Base-by-base conservation (phyloP, 2,888 invertebrate species). In the Melieria omissa region DNA sequence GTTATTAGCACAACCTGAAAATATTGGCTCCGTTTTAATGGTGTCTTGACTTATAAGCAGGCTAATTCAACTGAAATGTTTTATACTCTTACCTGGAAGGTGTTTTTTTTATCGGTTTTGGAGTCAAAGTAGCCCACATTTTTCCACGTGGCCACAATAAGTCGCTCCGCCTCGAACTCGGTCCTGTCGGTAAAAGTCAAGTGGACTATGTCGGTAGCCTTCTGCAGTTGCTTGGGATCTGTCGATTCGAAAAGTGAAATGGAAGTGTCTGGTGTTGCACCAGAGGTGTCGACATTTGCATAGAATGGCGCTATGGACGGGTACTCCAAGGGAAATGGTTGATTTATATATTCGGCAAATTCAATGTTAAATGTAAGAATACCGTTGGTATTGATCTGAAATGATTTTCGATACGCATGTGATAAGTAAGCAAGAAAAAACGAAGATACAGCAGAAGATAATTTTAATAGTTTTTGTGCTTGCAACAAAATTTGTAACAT, bases 61-160 rank as follows among this genome's bases (percentile, higher is more conserved):
- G 5, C 10, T 7, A 46, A 62, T 29, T 10, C 4, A 9, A 62
- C 14, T 62, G 5, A 45, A 62, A 7, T 45, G 4, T n/a, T 12
- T 5, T 0, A 10, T 9, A 3, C 6, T 4, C 90, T 90, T 58
- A 92, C 90, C 90, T 99, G 99, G 87, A 93, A 98, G 45, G 95
- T 97, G 87, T 98, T 98, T 70, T 90, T 90, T 85, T 92, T 93
- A 82, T 95, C 92, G 65, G 87, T 88, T 67, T 87, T 88, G 64
- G 90, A 90, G 72, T 89, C 88, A 61, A 89, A 89, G 81, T 90
- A 93, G 0, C 96, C 95, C 1, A 98, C 97, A 69, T 92, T 92
- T 49, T 92, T 88, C 98, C 98, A 99, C 0, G 98, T 98, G 14
- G 92, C 94, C 64, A 99, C 90, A 81, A 98, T 93, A 5, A 97